Conservation (phyloP, 2,888 invertebrate species). For the Lithophane socia region DNA sequence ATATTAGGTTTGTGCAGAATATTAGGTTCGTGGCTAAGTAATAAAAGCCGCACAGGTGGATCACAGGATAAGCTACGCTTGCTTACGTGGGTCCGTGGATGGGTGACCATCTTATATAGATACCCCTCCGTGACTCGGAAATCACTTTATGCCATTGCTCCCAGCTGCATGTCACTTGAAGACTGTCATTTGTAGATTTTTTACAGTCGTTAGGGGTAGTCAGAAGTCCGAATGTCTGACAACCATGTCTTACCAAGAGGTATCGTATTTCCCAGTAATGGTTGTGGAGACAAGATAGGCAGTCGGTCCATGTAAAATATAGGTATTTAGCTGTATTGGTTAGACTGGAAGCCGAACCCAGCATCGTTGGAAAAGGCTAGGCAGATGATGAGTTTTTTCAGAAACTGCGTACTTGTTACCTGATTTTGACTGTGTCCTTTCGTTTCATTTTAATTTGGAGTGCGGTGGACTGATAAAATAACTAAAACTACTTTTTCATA, state of each 20-base stretch:
- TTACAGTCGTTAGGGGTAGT: background rate
- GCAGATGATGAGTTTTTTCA: background rate
- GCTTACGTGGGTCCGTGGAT: too few relatives aligned
- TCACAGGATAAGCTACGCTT: too few relatives aligned
- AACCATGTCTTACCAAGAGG: background rate
- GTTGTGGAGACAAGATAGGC: background rate
- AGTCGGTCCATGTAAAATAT: background rate
- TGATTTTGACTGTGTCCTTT: too few relatives aligned
- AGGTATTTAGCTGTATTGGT: background rate
- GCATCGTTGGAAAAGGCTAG: background rate
- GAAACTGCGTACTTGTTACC: background rate
- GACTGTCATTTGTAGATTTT: too few relatives aligned
- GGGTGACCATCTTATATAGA: background rate
- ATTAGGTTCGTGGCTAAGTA: background rate
- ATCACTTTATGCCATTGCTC: too few relatives aligned
- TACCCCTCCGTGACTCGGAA: background rate
- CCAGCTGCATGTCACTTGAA: too few relatives aligned
- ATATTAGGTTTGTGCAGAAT: background rate
- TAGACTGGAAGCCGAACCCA: too few relatives aligned
- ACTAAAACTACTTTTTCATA: background rate
- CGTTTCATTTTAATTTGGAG: too few relatives aligned
- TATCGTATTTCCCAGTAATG: background rate
- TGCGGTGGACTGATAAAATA: too few relatives aligned
- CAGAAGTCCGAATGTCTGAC: background rate
- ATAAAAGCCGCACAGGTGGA: background rate